Conservation (phyloP, 2,888 invertebrate genomes). For the Copidosoma aretas region DNA sequence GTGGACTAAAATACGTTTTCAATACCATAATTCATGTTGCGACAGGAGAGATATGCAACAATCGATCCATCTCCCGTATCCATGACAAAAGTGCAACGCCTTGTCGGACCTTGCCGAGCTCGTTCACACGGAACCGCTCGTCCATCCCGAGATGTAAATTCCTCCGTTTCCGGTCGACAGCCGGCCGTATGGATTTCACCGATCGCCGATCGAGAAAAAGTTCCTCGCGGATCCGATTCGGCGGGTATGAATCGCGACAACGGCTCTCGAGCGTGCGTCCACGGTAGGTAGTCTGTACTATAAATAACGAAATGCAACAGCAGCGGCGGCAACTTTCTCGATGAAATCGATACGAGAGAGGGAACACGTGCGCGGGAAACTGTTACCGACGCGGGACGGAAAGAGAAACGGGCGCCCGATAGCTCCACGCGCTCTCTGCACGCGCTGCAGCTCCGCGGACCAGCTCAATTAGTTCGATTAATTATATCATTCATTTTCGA, state of each 20-base stretch:
- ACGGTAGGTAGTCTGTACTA: conserved; percentile 32
- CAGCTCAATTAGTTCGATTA: conserved; percentile 33
- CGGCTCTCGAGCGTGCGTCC: conserved; percentile 3
- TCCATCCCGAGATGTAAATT: too few species aligned
- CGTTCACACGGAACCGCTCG: too few species aligned
- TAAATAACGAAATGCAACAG: conserved; percentile 36
- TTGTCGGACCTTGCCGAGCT: too few species aligned
- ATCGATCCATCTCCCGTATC: too few species aligned
- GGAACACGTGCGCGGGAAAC: conserved; percentile 16
- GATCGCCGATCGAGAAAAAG: too few species aligned
- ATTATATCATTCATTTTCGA: conserved; percentile 31
- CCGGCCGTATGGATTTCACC: background rate
- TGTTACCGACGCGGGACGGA: conserved; percentile 26
- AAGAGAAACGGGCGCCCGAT: conserved; percentile 33
- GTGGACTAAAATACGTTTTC: too few species aligned
- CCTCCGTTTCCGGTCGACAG: too few species aligned
- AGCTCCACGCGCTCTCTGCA: background rate
- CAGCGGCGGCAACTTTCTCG: conserved; percentile 44
- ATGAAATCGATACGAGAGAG: conserved; percentile 46
- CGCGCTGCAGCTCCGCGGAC: conserved; percentile 1
- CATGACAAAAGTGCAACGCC: too few species aligned
- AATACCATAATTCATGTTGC: too few species aligned
- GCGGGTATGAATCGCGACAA: conserved; percentile 12
- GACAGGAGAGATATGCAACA: too few species aligned
- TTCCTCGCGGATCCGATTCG: background rate